Conservation (phyloP, 2,113 vertebrate genomes). For the Gasterosteus nipponicus region DNA sequence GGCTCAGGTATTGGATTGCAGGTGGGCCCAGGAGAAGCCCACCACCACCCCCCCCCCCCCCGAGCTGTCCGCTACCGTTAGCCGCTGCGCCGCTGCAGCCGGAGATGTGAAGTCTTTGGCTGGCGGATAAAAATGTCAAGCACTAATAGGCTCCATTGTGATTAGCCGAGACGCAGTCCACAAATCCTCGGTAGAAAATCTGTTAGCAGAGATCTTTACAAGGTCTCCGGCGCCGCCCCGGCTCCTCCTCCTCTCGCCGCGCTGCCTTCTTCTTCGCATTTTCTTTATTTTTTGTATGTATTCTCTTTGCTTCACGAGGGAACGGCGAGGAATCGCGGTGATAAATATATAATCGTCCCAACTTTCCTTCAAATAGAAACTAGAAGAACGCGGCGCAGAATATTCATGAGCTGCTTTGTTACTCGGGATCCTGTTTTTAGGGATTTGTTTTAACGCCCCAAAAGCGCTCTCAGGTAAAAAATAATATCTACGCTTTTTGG, state of each 20-base stretch:
- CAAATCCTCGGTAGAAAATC: constrained; percentile 79
- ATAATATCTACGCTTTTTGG: constrained; percentile 56
- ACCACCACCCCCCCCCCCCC: constrained; percentile 48
- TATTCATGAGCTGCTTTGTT: constrained; percentile 71
- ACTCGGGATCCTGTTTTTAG: constrained; percentile 64
- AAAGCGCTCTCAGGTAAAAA: constrained; percentile 57
- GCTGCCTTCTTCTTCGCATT: background rate
- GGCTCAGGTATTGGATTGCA: constrained; percentile 84
- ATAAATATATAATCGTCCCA: constrained; percentile 81
- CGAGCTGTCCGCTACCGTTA: constrained; percentile 72
- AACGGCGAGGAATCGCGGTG: constrained; percentile 35
- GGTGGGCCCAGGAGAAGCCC: constrained; percentile 79
- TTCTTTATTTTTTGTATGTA: constrained; percentile 4
- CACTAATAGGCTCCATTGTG: constrained; percentile 86
- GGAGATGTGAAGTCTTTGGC: constrained; percentile 74
- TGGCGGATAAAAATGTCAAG: constrained; percentile 84
- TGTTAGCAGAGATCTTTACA: constrained; percentile 82
- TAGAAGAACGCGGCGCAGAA: constrained; percentile 65
- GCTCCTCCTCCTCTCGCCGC: constrained; percentile 23
- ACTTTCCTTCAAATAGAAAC: constrained; percentile 80
- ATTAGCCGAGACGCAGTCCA: constrained; percentile 79
- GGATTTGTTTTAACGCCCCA: constrained; percentile 58
- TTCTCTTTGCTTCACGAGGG: background rate
- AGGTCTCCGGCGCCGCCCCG: constrained; percentile 72
- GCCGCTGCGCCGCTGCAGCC: constrained; percentile 51